phyloP scores from a whole-genome alignment of 2,113 vertebrate genomes.

The Heterotis niloticus region DNA sequence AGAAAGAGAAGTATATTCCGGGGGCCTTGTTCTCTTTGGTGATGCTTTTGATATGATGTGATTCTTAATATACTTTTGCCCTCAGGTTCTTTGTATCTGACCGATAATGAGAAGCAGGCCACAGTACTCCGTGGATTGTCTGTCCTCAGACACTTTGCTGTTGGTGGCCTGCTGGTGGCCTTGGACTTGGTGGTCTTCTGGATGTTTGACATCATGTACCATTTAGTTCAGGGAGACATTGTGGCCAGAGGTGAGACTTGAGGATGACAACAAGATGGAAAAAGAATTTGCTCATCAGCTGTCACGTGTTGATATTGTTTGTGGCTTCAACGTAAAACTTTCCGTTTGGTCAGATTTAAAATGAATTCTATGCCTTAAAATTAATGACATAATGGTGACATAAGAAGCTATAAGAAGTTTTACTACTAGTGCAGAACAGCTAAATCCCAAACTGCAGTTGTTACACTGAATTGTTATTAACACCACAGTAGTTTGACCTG shows the following conservation, averaged over 20 bases:
- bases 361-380: no score
- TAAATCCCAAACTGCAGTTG: no score
- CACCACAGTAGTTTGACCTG: no score
- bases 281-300: background rate
- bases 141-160: slow-evolving; percentile 57
- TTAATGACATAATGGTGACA: no score
- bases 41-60: background rate
- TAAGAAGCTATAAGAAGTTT: no score
- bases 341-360: no score
- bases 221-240: slow-evolving; percentile 69
- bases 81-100: slow-evolving; percentile 59
- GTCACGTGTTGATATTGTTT: no score
- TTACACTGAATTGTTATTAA: no score
- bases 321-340: no score
- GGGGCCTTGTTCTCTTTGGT: background rate
- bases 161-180: slow-evolving; percentile 62
- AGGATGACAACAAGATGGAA: background rate
- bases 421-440: no score
- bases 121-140: slow-evolving; percentile 44
- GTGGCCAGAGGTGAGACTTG: slow-evolving; percentile 61
- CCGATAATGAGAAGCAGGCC: slow-evolving; percentile 43
- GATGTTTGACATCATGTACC: slow-evolving; percentile 75
- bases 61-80: background rate
- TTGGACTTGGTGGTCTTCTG: slow-evolving; percentile 83
- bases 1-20: background rate